These are phyloP conservation scores for Diaprepes abbreviatus DNA, from an alignment of 2,888 invertebrate genomes.

Conservation along the genomic window DNA sequence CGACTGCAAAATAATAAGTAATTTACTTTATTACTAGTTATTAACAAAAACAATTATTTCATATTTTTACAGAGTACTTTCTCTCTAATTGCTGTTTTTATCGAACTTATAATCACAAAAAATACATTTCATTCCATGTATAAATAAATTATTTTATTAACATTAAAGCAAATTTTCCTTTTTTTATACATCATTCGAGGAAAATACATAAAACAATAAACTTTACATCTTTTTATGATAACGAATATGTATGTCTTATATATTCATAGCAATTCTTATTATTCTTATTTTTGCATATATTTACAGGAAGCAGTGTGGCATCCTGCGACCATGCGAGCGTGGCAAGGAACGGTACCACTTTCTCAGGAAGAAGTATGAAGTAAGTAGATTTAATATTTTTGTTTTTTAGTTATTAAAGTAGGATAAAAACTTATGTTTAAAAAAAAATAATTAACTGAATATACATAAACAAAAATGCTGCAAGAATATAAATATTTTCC, in stretches of 20 bases:
- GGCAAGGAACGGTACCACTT: slow-evolving; percentile 76
- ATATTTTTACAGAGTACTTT: background rate
- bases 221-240: too few relatives aligned
- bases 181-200: background rate
- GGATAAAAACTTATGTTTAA: too few relatives aligned
- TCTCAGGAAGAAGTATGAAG: slow-evolving; percentile 70
- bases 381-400: slow-evolving; percentile 52
- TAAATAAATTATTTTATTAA: background rate
- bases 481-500: slow-evolving; percentile 4
- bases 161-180: background rate
- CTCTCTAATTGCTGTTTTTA: slow-evolving; percentile 12
- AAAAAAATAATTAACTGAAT: too few relatives aligned
- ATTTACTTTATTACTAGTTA: too few relatives aligned
- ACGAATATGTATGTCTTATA: too few relatives aligned
- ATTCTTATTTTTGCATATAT: slow-evolving; percentile 5
- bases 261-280: too few relatives aligned
- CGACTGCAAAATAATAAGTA: too few relatives aligned
- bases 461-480: too few relatives aligned
- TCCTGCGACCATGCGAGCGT: slow-evolving; percentile 88
- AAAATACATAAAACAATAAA: too few relatives aligned
- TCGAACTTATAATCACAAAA: slow-evolving; percentile 2
- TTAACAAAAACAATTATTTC: background rate
- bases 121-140: background rate
- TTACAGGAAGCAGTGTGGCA: slow-evolving; percentile 78
- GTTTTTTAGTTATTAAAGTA: background rate